Base-by-base conservation (phyloP, 1,140 invertebrate genomes). In the Globodera ellingtonae region DNA sequence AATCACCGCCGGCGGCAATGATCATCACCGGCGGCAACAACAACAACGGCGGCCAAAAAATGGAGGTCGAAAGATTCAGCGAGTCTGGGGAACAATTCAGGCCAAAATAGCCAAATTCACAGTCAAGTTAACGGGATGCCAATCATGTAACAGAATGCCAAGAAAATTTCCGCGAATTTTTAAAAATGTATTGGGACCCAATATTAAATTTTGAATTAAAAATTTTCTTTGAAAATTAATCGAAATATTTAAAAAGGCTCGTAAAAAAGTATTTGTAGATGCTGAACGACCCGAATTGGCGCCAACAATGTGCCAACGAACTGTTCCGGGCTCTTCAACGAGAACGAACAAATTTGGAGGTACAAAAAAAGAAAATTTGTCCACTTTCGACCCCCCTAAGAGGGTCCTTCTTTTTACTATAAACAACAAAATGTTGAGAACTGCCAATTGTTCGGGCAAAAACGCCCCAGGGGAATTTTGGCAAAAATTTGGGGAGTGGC, bases 261-360 rank as follows among this genome's bases (percentile, higher is more conserved):
- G 35, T 0, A 35, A 35, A 35, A 0, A 35, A 35, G 3, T 35
- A 35, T 3, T 24, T 18, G 52, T 18, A 74, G 46, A 47, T 44
- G 75, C 46, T 66, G 75, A 48, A 67, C 47, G 69, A 48, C 15
- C n/a, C 21, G 6, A 69, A 77, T 48, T 77, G 75, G 75, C 75
- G 69, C 65, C 75, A 67, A 66, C 62, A 44, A 62, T 69, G 56
- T 35, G 65, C 24, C 48, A 62, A 66, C 21, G 56, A 77, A 67
- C n/a, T 80, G 18, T 66, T 50, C 62, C 9, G 48, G 21, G 73
- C 67, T 44, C 56, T 80, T 35, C 44, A 65, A 4, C 46, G 65
- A n/a, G 79, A 80, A 65, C 73, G 72, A 18, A 56, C n/a, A 46
- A 80, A 75, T 67, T 69, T 80, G 50, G 79, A 80, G 72, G 79